phyloP scores from a whole-genome alignment of 2,888 invertebrate genomes.

The Neoascia interrupta region DNA sequence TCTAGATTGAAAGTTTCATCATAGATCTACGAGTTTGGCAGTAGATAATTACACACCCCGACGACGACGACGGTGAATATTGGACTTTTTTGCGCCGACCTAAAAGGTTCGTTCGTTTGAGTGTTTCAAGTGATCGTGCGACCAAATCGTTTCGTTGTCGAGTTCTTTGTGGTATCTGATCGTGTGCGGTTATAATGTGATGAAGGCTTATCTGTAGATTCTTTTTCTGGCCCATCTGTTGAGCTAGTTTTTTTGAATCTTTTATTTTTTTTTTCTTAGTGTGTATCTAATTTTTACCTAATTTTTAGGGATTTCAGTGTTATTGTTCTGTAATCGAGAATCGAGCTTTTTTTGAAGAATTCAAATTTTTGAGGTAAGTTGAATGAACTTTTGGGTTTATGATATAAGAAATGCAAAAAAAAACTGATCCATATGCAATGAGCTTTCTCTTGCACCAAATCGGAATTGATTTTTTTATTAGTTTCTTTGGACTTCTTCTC shows the following conservation, averaged over 20 bases:
- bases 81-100: conserved; percentile 1
- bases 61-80: conserved; percentile 13
- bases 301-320: conserved; percentile 44
- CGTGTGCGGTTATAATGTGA: not conserved
- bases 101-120: not conserved
- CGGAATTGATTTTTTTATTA: not conserved
- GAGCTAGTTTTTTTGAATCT: conserved; percentile 26
- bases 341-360: conserved; percentile 6
- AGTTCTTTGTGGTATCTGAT: conserved; percentile 12
- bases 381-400: conserved; percentile 36
- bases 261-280: not conserved
- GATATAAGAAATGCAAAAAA: not conserved
- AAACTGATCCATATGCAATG: conserved; percentile 24
- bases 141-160: not conserved
- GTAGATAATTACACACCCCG: no score
- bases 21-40: conserved; percentile 40
- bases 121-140: not conserved
- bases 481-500: not conserved
- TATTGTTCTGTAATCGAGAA: not conserved
- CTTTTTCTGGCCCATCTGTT: not conserved
- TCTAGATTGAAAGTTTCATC: conserved; percentile 41
- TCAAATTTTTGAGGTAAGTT: conserved; percentile 52
- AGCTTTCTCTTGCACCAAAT: conserved; percentile 52
- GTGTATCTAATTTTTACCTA: not conserved
- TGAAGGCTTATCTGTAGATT: no score